Base-by-base conservation (phyloP, 2,888 invertebrate genomes). In the Cyaniris semiargus region DNA sequence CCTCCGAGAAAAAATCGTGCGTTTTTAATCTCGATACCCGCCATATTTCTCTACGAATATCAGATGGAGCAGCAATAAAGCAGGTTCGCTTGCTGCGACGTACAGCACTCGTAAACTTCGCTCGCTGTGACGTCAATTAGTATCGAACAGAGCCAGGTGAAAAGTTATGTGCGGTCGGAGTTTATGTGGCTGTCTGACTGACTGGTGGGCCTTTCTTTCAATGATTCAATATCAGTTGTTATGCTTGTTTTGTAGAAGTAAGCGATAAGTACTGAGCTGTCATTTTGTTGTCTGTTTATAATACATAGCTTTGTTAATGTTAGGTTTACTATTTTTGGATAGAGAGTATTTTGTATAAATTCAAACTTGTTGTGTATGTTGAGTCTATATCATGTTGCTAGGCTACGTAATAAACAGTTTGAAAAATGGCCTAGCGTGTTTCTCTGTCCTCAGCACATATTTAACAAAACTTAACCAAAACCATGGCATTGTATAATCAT, bases 41-140 rank as follows among this genome's bases (percentile, higher is more conserved):
- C 78, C 78, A 77, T 90, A 91, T 90, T 87, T 91, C 90, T 91
- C 87, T 91, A 89, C 83, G 85, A 91, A 89, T 91, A 90, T 89
- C 84, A 86, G 85, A 89, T 87, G 86, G 87, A 86, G 77, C 83
- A 78, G 80, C 84, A 87, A 83, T 90, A 89, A 90, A 90, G 86
- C 88, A 79, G 78, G 83, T 81, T 66, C 66, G 60, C 60, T 60
- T 81, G 81, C 82, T 83, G 83, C 82, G 83, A 84, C 81, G 81
- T 81, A 84, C 84, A 83, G 82, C 84, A 87, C 66, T 88, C 86
- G 87, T 81, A 79, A 78, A 81, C 80, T 79, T 80, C 79, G 79
- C 79, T 80, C 79, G 78, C 83, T 81, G 84, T 87, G 87, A 86
- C 88, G 88, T 89, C 89, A 89, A 88, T 90, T 88, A 88, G 85